A percentile compares a stretch with the other conserved stretches of the same genome.
Evolutionary conservation across 2,888 invertebrate species (phyloP).

Genomic region (Conchocele bisecta): DNA sequence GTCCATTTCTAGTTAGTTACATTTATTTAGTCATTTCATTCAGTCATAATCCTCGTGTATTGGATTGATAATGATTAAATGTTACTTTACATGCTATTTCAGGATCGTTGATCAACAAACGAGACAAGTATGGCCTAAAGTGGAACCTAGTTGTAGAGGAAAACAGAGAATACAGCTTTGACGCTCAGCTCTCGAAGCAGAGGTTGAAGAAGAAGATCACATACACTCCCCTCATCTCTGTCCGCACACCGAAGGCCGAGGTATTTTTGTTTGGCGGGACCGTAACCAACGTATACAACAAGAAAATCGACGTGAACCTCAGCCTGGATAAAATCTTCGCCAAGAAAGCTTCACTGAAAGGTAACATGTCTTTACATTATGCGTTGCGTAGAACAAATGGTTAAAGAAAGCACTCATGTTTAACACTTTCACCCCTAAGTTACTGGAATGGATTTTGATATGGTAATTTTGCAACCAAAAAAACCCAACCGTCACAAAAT

Average conservation of each 20-base stretch:
- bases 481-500: too few species aligned
- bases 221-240: conserved; percentile 36
- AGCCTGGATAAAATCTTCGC: conserved; percentile 28
- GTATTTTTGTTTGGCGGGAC: conserved; percentile 43
- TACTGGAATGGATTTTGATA: too few species aligned
- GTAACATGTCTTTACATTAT: conserved; percentile 6
- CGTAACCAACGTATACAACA: conserved; percentile 33
- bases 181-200: conserved; percentile 37
- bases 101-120: conserved; percentile 28
- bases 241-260: conserved; percentile 31
- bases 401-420: too few species aligned
- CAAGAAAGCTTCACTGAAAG: conserved; percentile 32
- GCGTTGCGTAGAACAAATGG: not conserved
- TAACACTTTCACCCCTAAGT: too few species aligned
- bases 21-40: too few species aligned
- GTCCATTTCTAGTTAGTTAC: too few species aligned
- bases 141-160: conserved; percentile 33
- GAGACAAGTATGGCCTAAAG: conserved; percentile 22
- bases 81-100: too few species aligned
- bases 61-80: too few species aligned
- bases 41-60: too few species aligned
- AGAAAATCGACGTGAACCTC: conserved; percentile 34
- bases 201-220: conserved; percentile 26
- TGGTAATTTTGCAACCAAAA: too few species aligned
- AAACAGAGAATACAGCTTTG: conserved; percentile 50